Base-by-base conservation (phyloP, 2,888 invertebrate species). In the Drosophila prolongata region DNA sequence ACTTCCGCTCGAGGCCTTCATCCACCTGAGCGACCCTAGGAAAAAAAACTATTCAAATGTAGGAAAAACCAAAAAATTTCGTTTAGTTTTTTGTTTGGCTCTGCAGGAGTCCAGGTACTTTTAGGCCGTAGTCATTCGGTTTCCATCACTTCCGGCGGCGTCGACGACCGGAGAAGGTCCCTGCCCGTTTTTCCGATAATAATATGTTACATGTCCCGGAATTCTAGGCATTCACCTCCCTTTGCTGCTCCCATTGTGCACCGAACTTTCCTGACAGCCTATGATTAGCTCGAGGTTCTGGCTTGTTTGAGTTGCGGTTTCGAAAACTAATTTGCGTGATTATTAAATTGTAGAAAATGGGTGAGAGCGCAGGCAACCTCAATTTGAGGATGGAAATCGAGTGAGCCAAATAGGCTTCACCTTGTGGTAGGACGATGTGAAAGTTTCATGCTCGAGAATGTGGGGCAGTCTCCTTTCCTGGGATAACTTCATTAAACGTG, bases 321-420 rank as follows among this genome's bases (percentile, higher is more conserved):
- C 72, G 76, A 86, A 87, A 83, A 83, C 83, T 83, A 83, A 83
- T 83, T 83, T 83, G 74, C 72, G 88, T 87, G 80, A 83, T 87
- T 83, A 83, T 83, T 83, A 87, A 87, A 82, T 78, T 79, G 72
- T 66, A 64, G 68, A 77, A 54, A 37, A n/a, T 16, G 54, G 50
- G n/a, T 2, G 4, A n/a, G 14, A 2, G 16, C 13, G 16, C 35
- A 16, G 49, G 35, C 49, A 50, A 62, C 50, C 64, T 64, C 50
- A 52, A 50, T 38, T 52, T 34, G 44, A 10, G 55, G 4, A 27
- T 24, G 40, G 38, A 34, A 52, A 14, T 34, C 30, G 42, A 44
- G 47, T 42, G 30, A 34, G 42, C 5, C 6, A 27, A 35, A 46
- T 37, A n/a, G 16, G 27, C 40, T 67, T 46, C 55, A 67, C 55